Evolutionary conservation across 2,888 invertebrate species (phyloP).

Genomic region (Drosophila glabriapex): DNA sequence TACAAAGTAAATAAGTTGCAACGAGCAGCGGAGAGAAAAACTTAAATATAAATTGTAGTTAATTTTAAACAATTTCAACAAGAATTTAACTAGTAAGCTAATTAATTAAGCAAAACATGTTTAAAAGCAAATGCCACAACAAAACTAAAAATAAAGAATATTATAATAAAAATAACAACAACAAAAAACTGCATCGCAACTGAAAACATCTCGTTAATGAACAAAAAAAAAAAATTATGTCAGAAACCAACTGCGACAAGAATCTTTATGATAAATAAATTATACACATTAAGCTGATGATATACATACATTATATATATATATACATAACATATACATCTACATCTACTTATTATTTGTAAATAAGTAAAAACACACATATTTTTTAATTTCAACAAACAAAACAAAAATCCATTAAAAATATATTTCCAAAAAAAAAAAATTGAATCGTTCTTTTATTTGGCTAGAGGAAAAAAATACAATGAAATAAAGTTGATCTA

Average conservation of each 20-base stretch:
- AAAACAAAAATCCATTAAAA: constrained; percentile 72
- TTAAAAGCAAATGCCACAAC: constrained; percentile 70
- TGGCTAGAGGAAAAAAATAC: neutral
- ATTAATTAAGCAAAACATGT: constrained; percentile 63
- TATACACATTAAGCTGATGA: constrained; percentile 54
- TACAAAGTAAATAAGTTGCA: constrained; percentile 74
- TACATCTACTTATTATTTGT: constrained; percentile 79
- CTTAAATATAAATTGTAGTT: constrained; percentile 74
- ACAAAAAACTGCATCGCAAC: constrained; percentile 41
- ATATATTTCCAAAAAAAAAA: constrained; percentile 70
- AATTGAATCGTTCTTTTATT: constrained; percentile 15
- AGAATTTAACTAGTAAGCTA: constrained; percentile 74
- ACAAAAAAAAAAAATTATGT: constrained; percentile 19
- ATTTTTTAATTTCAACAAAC: constrained; percentile 69
- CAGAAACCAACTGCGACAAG: constrained; percentile 47
- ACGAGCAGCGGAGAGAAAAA: constrained; percentile 58
- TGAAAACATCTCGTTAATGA: constrained; percentile 56
- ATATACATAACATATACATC: constrained; percentile 59
- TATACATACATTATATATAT: constrained; percentile 52
- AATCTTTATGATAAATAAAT: constrained; percentile 71
- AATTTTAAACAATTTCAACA: constrained; percentile 75
- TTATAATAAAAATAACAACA: constrained; percentile 23
- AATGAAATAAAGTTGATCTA: neutral
- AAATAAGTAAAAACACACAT: constrained; percentile 69
- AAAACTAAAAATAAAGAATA: constrained; percentile 47